These are phyloP conservation scores for Passer montanus DNA, from an alignment of 2,113 vertebrate species.

Conservation along the genomic window DNA sequence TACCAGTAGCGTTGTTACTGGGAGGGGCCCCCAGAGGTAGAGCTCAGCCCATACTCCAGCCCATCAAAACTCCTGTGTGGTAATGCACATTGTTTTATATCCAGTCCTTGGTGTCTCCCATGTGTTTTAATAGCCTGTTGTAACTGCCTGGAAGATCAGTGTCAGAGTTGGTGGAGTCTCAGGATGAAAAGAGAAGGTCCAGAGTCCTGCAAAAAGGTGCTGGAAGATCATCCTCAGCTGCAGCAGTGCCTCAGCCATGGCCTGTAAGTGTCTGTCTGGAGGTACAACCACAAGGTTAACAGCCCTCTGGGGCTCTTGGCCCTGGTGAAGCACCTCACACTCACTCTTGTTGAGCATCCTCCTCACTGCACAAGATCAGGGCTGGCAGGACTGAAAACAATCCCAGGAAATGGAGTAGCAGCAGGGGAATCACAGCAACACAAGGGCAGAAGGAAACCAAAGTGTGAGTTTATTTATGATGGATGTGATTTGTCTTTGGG, in stretches of 20 bases:
- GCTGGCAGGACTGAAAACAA: background rate
- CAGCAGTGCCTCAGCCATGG: background rate
- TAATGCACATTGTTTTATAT: background rate
- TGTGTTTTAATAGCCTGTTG: background rate
- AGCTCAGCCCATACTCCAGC: background rate
- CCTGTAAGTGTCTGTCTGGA: background rate
- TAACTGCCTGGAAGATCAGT: background rate
- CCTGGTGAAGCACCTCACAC: background rate
- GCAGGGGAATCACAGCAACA: background rate
- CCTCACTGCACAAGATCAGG: background rate
- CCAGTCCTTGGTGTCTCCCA: background rate
- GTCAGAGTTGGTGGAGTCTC: background rate
- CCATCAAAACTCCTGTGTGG: background rate
- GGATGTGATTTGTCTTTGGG: background rate
- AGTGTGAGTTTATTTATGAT: background rate
- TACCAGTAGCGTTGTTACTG: background rate
- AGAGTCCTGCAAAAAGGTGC: background rate
- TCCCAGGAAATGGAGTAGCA: background rate
- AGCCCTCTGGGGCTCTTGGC: background rate
- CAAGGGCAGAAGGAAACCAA: background rate
- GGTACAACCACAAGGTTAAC: background rate
- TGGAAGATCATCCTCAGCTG: background rate
- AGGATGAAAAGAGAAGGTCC: background rate
- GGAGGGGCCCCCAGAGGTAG: background rate
- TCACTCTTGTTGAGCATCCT: background rate